A percentile compares a stretch with the other conserved stretches of the same genome.
Evolutionary conservation across 2,888 invertebrate genomes (phyloP).

Genomic region (Nasonia oneida): DNA sequence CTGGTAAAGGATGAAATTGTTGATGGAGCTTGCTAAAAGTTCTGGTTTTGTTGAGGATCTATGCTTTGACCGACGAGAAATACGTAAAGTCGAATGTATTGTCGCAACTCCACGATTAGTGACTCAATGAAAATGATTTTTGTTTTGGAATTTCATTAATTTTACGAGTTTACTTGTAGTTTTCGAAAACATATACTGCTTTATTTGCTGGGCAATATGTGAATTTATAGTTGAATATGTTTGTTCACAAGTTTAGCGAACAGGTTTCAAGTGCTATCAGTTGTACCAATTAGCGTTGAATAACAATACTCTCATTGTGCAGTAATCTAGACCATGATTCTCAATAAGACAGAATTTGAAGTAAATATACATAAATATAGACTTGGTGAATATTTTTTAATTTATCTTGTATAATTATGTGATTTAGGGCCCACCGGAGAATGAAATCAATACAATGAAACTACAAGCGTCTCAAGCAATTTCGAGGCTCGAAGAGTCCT

Average conservation of each 20-base stretch:
- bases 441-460: slow-evolving; percentile 80
- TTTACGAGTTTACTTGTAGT: neutral
- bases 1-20: slow-evolving; percentile 30
- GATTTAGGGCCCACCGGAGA: slow-evolving; percentile 63
- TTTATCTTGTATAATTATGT: slow-evolving; percentile 5
- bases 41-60: neutral
- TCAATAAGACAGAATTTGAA: neutral
- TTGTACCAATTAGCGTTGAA: neutral
- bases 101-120: neutral
- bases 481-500: slow-evolving; percentile 85
- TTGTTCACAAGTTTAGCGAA: neutral
- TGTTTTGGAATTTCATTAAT: neutral
- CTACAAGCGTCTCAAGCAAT: slow-evolving; percentile 88
- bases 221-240: neutral
- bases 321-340: slow-evolving; percentile 3
- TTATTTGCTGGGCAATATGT: neutral
- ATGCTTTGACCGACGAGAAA: neutral
- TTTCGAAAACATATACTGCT: neutral
- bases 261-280: neutral
- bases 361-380: neutral
- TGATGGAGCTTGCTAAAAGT: neutral
- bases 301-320: neutral
- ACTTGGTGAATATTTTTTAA: neutral
- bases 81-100: neutral
- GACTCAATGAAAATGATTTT: neutral